Percentiles rank a stretch among this genome's conserved stretches.
Evolutionary conservation across 1,140 invertebrate species (phyloP).

Genomic region (Oryctes rhinoceros): DNA sequence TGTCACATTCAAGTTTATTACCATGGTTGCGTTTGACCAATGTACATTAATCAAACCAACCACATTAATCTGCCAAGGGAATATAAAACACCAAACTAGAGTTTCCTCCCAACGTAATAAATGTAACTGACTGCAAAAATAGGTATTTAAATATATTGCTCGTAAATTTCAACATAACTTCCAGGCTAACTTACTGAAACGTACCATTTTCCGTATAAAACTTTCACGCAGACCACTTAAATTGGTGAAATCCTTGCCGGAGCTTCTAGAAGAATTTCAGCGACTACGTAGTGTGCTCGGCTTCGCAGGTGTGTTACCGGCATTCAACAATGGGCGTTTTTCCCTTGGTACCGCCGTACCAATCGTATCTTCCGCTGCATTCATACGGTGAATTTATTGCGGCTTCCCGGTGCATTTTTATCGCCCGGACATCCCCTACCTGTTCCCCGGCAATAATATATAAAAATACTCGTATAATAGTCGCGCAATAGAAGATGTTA

Average conservation of each 20-base stretch:
- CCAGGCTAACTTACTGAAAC: too few relatives aligned
- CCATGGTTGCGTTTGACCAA: too few relatives aligned
- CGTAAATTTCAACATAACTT: too few relatives aligned
- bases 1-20: too few relatives aligned
- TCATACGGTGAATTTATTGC: conserved; percentile 38
- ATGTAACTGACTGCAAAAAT: too few relatives aligned
- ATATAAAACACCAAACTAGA: too few relatives aligned
- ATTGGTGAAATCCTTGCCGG: not conserved
- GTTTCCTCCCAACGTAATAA: too few relatives aligned
- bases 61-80: too few relatives aligned
- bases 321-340: not conserved
- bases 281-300: not conserved
- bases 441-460: conserved; percentile 35
- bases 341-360: not conserved
- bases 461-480: conserved; percentile 18
- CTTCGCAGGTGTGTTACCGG: not conserved
- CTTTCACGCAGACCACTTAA: too few relatives aligned
- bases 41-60: too few relatives aligned
- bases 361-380: conserved; percentile 25
- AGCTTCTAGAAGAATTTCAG: not conserved
- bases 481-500: conserved; percentile 9
- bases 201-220: too few relatives aligned
- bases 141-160: too few relatives aligned
- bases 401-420: conserved; percentile 37
- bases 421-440: conserved; percentile 36